A percentile compares a stretch with the other conserved stretches of the same genome.
Evolutionary conservation across 2,888 invertebrate species (phyloP).

Genomic region (Mythimna pallens): DNA sequence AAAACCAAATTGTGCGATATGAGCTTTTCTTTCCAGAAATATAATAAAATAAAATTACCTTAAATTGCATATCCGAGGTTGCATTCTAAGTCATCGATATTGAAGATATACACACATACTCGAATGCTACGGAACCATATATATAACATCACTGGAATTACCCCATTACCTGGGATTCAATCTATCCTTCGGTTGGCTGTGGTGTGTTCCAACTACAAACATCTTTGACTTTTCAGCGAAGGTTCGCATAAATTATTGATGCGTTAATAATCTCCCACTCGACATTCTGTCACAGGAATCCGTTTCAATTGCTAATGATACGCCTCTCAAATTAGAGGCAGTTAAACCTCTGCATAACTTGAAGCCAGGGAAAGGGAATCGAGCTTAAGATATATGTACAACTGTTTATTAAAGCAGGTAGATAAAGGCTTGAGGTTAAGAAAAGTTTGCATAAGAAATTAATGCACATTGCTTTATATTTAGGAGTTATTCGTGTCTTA

Average conservation of each 20-base stretch:
- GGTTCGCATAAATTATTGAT: conserved; percentile 32
- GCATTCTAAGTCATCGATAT: too few relatives aligned
- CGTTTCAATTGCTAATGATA: conserved; percentile 34
- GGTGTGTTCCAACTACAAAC: background rate
- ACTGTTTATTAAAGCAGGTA: background rate
- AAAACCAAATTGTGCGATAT: too few relatives aligned
- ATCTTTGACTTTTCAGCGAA: background rate
- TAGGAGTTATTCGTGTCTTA: too few relatives aligned
- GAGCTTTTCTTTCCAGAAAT: too few relatives aligned
- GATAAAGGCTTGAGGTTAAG: too few relatives aligned
- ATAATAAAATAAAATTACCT: too few relatives aligned
- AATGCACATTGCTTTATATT: background rate
- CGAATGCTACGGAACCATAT: too few relatives aligned
- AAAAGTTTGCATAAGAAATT: background rate
- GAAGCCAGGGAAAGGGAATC: background rate
- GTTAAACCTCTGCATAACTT: background rate
- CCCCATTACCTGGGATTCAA: background rate
- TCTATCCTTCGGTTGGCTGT: background rate
- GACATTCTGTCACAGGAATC: conserved; percentile 4
- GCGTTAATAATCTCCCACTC: conserved; percentile 21
- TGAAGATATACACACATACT: background rate
- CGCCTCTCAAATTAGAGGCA: conserved; percentile 17
- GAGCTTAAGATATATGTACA: background rate
- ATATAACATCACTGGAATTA: background rate
- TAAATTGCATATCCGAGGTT: too few relatives aligned